Conservation (phyloP, 2,113 vertebrate genomes). For the Vimba vimba region DNA sequence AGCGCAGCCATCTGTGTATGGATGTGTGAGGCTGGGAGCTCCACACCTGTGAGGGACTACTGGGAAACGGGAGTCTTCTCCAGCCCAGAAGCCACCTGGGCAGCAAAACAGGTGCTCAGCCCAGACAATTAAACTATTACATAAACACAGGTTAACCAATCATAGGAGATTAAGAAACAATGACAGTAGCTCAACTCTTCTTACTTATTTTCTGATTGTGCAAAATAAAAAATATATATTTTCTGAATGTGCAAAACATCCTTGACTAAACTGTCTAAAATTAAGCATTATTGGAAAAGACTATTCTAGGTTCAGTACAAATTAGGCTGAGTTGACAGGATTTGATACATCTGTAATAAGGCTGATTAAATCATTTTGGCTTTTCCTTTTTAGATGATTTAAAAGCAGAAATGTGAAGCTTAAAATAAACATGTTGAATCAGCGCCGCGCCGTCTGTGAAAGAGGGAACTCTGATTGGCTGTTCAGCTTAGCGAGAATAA, state of each 20-base stretch:
- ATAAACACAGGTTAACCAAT: constrained; percentile 73
- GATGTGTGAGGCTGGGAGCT: constrained; percentile 69
- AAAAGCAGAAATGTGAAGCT: background rate
- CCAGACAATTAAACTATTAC: constrained; percentile 78
- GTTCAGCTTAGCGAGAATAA: too few relatives aligned
- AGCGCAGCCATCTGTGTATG: constrained; percentile 74
- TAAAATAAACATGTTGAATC: too few relatives aligned
- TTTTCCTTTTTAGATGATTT: background rate
- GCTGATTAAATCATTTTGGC: background rate
- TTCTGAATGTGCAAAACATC: background rate
- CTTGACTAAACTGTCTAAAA: background rate
- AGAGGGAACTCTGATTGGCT: too few relatives aligned
- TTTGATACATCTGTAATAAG: background rate
- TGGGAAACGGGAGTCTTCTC: constrained; percentile 68
- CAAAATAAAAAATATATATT: too few relatives aligned
- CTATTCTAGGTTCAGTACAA: background rate
- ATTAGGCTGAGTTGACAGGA: background rate
- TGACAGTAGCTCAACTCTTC: constrained; percentile 34
- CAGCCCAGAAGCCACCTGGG: constrained; percentile 73
- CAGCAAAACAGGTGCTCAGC: constrained; percentile 75
- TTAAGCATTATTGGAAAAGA: background rate
- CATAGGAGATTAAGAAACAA: constrained; percentile 74
- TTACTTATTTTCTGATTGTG: background rate
- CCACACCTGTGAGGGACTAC: constrained; percentile 77
- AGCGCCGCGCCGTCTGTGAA: too few relatives aligned